Conservation (phyloP, 2,888 invertebrate genomes). For the Tipula unca region DNA sequence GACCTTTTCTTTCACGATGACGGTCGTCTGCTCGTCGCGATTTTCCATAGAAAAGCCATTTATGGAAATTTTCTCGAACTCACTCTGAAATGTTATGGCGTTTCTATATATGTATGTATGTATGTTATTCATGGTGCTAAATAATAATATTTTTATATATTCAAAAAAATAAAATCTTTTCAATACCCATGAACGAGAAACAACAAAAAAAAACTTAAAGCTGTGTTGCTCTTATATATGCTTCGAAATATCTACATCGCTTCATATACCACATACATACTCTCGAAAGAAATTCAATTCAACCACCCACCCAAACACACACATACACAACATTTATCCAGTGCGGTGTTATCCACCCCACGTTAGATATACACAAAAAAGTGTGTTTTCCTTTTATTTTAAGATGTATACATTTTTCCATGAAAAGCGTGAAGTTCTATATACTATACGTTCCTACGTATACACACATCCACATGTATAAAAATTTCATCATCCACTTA, state of each 20-base stretch:
- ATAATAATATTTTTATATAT: not conserved
- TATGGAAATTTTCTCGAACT: not conserved
- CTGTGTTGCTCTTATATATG: not conserved
- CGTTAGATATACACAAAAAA: not conserved
- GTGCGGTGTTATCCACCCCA: not conserved
- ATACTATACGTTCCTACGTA: not conserved
- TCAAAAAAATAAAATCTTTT: not conserved
- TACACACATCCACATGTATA: not conserved
- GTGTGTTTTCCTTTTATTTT: not conserved
- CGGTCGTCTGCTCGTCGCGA: not conserved
- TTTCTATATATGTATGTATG: not conserved
- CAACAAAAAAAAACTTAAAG: not conserved
- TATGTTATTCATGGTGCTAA: not conserved
- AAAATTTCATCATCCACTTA: not conserved
- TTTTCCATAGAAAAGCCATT: not conserved
- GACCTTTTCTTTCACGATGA: not conserved
- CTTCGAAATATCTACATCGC: not conserved
- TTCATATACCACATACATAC: not conserved
- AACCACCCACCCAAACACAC: not conserved
- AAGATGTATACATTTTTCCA: not conserved
- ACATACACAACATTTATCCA: not conserved
- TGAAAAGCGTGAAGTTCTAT: not conserved
- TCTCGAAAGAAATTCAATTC: not conserved
- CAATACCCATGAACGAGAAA: not conserved
- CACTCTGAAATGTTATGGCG: not conserved